These are phyloP conservation scores for Hipposideros larvatus DNA, from an alignment of 2,797 vertebrate genomes.

Conservation along the genomic window DNA sequence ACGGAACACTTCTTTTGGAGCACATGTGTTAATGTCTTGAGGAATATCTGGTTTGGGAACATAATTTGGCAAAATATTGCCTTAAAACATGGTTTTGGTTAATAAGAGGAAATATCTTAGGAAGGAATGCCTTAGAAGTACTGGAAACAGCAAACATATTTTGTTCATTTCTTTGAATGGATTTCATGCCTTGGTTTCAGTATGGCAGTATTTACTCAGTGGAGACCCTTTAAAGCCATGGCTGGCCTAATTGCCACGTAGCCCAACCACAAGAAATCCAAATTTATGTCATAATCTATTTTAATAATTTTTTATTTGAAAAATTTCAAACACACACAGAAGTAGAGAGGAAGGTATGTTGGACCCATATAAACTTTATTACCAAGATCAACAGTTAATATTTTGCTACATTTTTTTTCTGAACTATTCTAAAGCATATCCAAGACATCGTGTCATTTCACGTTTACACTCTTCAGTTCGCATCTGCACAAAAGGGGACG, in stretches of 20 bases:
- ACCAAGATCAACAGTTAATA: background rate
- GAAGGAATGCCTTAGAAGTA: slow-evolving; percentile 51
- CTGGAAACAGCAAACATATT: background rate
- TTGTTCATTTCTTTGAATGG: slow-evolving; percentile 38
- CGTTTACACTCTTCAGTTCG: background rate
- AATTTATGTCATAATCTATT: background rate
- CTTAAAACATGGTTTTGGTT: slow-evolving; percentile 61
- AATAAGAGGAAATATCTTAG: slow-evolving; percentile 60
- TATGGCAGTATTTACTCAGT: background rate
- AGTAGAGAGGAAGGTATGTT: background rate
- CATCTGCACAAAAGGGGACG: background rate
- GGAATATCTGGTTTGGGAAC: slow-evolving; percentile 43
- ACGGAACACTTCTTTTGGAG: background rate
- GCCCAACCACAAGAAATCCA: background rate
- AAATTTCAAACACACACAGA: background rate
- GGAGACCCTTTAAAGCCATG: background rate
- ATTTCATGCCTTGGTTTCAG: background rate
- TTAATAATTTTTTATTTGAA: slow-evolving; percentile 37
- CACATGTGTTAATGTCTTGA: slow-evolving; percentile 53
- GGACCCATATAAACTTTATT: background rate
- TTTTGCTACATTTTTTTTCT: background rate
- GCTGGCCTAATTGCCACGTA: background rate
- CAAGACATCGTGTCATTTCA: background rate
- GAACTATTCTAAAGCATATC: slow-evolving; percentile 35
- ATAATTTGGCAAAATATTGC: slow-evolving; percentile 47